These are phyloP conservation scores for Lycia hirtaria DNA, from an alignment of 2,888 invertebrate genomes.

Conservation along the genomic window DNA sequence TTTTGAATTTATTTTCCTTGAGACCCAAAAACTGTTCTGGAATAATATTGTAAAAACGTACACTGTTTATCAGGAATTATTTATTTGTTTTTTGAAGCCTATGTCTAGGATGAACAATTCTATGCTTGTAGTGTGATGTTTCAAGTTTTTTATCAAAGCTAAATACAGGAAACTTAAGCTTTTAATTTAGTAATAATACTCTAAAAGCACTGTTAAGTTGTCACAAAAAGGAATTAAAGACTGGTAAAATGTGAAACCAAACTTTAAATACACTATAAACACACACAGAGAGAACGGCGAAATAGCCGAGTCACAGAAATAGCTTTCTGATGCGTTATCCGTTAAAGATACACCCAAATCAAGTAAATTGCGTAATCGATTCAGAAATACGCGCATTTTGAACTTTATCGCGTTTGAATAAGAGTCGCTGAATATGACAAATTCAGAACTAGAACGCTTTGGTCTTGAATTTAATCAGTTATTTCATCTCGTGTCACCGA, in stretches of 20 bases:
- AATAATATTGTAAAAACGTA: too few relatives aligned
- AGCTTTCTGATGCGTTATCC: conserved; percentile 40
- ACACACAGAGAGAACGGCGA: conserved; percentile 21
- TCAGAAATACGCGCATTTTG: conserved; percentile 11
- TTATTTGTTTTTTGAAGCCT: too few relatives aligned
- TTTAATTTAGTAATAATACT: neutral
- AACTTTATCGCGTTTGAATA: conserved; percentile 17
- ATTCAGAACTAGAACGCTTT: conserved; percentile 35
- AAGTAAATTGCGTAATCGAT: conserved; percentile 30
- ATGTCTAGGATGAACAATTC: too few relatives aligned
- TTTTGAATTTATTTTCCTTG: too few relatives aligned
- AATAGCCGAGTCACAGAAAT: conserved; percentile 51
- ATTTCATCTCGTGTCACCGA: conserved; percentile 57
- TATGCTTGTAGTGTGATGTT: too few relatives aligned
- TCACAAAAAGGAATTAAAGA: neutral
- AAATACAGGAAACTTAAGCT: too few relatives aligned
- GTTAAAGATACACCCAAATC: conserved; percentile 42
- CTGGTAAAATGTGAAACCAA: neutral
- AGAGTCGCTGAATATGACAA: conserved; percentile 2
- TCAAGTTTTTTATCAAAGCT: too few relatives aligned
- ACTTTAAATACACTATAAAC: neutral
- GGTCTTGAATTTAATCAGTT: conserved; percentile 58
- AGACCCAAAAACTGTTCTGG: too few relatives aligned
- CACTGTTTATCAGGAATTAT: too few relatives aligned
- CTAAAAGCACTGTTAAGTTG: conserved; percentile 5